phyloP scores from a whole-genome alignment of 2,113 vertebrate genomes.

The Rhodinocichla rosea region DNA sequence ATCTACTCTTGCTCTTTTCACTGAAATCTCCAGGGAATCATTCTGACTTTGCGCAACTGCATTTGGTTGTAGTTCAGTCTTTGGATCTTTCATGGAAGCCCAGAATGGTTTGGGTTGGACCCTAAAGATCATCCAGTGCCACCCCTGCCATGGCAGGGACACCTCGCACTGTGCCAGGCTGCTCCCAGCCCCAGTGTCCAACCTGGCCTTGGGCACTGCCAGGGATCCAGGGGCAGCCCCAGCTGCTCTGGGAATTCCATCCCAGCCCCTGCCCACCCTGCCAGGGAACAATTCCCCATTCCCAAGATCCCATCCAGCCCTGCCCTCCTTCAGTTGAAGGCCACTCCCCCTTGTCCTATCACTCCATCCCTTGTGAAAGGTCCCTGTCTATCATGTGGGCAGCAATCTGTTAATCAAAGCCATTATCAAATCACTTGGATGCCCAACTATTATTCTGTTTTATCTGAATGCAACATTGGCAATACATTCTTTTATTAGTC shows the following conservation, averaged over 20 bases:
- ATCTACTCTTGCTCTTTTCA: background rate
- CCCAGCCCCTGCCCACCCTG: rapidly evolving
- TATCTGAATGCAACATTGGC: background rate
- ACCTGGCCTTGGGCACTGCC: background rate
- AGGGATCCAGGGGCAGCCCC: background rate
- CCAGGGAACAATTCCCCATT: background rate
- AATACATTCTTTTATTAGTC: background rate
- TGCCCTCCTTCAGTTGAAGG: background rate
- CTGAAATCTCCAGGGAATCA: background rate
- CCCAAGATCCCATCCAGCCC: rapidly evolving
- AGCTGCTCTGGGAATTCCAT: background rate
- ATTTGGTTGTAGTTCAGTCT: background rate
- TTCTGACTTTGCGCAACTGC: background rate
- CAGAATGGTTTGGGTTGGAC: background rate
- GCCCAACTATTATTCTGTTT: background rate
- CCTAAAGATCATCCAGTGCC: rapidly evolving
- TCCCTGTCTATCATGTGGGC: background rate
- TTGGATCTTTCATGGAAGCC: background rate
- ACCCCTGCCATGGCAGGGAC: background rate
- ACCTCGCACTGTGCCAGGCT: background rate
- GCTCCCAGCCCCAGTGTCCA: background rate
- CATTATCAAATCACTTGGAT: background rate
- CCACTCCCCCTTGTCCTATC: background rate
- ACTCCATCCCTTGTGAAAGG: rapidly evolving
- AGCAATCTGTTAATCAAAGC: background rate